phyloP scores from a whole-genome alignment of 2,113 vertebrate genomes.

The Crypturellus undulatus region DNA sequence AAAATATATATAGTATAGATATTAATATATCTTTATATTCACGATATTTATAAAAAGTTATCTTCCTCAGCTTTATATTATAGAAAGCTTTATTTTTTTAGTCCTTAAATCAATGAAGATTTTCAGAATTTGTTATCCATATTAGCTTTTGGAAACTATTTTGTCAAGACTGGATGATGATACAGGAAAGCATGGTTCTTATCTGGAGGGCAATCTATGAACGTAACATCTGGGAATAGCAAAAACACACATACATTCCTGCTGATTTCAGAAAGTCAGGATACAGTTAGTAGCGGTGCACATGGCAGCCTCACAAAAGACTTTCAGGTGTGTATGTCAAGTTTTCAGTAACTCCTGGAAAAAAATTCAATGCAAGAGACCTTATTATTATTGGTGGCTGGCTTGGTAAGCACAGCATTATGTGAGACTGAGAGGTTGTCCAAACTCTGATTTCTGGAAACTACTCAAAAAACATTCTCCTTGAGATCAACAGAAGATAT shows the following conservation, averaged over 20 bases:
- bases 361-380: background rate
- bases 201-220: background rate
- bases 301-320: background rate
- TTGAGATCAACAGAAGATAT: background rate
- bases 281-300: background rate
- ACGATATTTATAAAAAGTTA: no score
- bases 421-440: background rate
- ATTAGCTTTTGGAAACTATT: background rate
- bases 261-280: background rate
- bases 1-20: no score
- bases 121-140: background rate
- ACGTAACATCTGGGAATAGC: background rate
- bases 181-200: background rate
- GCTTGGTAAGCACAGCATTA: background rate
- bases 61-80: no score
- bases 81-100: background rate
- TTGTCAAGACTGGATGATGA: background rate
- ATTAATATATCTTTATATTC: no score
- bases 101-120: background rate
- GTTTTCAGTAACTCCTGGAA: background rate
- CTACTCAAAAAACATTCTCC: background rate
- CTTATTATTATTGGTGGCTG: accelerated
- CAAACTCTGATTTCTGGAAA: background rate
- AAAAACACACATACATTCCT: background rate
- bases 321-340: background rate